A percentile compares a stretch with the other conserved stretches of the same genome.
Conservation (phyloP, 2,888 invertebrate genomes). For the Trimorus sp. region DNA sequence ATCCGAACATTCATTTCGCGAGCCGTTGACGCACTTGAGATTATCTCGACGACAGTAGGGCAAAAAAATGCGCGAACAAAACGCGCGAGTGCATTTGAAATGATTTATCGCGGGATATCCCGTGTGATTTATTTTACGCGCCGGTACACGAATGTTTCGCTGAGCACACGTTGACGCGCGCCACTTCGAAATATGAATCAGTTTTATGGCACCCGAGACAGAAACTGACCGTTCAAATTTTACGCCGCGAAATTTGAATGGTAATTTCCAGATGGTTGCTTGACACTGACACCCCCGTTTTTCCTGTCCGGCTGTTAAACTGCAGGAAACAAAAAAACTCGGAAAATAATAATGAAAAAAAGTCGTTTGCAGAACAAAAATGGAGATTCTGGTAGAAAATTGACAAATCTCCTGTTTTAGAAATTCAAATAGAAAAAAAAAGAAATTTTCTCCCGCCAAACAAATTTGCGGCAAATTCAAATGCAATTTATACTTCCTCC, state of each 20-base stretch:
- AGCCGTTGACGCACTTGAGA: conserved; percentile 17
- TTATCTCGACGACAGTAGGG: conserved; percentile 15
- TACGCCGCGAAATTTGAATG: conserved; percentile 26
- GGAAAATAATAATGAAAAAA: no score
- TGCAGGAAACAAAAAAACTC: no score
- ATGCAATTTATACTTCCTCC: neutral
- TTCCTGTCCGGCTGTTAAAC: no score
- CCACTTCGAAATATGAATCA: conserved; percentile 4
- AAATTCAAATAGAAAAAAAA: neutral
- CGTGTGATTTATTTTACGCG: conserved; percentile 26
- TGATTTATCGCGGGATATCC: conserved; percentile 29
- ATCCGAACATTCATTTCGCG: neutral
- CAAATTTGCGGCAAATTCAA: conserved; percentile 15
- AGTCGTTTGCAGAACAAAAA: no score
- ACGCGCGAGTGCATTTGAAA: conserved; percentile 9
- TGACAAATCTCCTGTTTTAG: neutral
- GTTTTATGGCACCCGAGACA: conserved; percentile 5
- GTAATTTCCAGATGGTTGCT: no score
- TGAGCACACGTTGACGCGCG: conserved; percentile 15
- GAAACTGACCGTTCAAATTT: conserved; percentile 17
- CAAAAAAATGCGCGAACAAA: conserved; percentile 17
- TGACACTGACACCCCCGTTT: no score
- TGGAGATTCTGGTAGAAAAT: no score
- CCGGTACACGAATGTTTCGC: conserved; percentile 24
- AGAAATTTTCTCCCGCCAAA: neutral